Evolutionary conservation across 2,888 invertebrate species (phyloP).

Genomic region (Sclerodermus sp.): DNA sequence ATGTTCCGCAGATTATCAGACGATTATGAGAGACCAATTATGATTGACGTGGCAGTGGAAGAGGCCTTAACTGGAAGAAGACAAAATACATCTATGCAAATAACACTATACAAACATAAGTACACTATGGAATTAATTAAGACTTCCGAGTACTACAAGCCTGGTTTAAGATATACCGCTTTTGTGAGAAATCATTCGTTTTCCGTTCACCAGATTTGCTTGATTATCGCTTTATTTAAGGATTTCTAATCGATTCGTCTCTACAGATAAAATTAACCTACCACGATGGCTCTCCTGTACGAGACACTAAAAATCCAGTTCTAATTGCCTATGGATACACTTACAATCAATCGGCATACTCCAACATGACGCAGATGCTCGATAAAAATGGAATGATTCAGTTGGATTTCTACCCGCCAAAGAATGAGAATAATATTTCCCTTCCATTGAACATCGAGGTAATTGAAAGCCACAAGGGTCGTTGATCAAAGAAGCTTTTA

Average conservation of each 20-base stretch:
- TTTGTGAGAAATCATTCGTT: slow-evolving; percentile 73
- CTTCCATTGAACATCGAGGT: slow-evolving; percentile 75
- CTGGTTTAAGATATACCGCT: slow-evolving; percentile 80
- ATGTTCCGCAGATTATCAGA: slow-evolving; percentile 66
- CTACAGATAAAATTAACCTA: slow-evolving; percentile 68
- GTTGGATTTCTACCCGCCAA: slow-evolving; percentile 66
- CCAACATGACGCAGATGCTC: slow-evolving; percentile 60
- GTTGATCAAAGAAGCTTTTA: slow-evolving; percentile 3
- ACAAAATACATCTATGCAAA: slow-evolving; percentile 75
- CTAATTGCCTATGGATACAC: slow-evolving; percentile 66
- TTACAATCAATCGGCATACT: slow-evolving; percentile 62
- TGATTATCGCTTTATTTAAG: too few relatives aligned
- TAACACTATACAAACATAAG: slow-evolving; percentile 76
- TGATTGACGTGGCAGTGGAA: slow-evolving; percentile 86
- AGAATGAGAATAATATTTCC: slow-evolving; percentile 59
- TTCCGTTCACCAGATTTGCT: too few relatives aligned
- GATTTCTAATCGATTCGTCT: slow-evolving; percentile 1
- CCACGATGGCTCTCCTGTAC: slow-evolving; percentile 71
- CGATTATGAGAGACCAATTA: slow-evolving; percentile 79
- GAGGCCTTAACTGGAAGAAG: slow-evolving; percentile 84
- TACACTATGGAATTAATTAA: slow-evolving; percentile 77
- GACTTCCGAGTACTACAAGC: slow-evolving; percentile 86
- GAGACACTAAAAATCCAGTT: slow-evolving; percentile 63
- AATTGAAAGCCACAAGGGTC: slow-evolving; percentile 28
- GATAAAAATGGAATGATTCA: slow-evolving; percentile 68